These are phyloP conservation scores for Gonocerus acuteangulatus DNA, from an alignment of 2,888 invertebrate species.

Conservation along the genomic window DNA sequence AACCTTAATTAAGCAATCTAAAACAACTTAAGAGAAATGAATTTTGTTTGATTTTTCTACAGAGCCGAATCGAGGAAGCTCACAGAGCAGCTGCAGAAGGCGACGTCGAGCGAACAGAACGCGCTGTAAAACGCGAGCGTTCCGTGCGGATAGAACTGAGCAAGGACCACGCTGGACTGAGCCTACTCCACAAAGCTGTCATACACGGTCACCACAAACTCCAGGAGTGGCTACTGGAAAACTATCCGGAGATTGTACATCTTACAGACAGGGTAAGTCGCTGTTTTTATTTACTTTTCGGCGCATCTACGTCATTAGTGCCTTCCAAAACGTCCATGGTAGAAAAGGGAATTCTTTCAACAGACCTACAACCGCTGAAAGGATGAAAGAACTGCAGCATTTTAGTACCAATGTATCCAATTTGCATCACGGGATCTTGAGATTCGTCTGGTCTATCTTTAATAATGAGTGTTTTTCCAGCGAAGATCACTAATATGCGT, in stretches of 20 bases:
- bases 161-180: conserved; percentile 63
- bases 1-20: too few species aligned
- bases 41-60: too few species aligned
- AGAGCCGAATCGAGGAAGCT: conserved; percentile 55
- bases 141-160: conserved; percentile 50
- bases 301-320: neutral
- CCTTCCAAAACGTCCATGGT: too few species aligned
- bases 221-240: conserved; percentile 60
- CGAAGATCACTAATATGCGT: too few species aligned
- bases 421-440: too few species aligned
- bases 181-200: conserved; percentile 72
- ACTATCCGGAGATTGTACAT: conserved; percentile 57
- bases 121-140: conserved; percentile 33
- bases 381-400: neutral
- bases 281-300: too few species aligned
- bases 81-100: conserved; percentile 70
- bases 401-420: too few species aligned
- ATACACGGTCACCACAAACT: conserved; percentile 66
- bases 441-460: too few species aligned
- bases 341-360: too few species aligned
- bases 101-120: conserved; percentile 52
- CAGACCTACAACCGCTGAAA: too few species aligned
- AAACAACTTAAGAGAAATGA: too few species aligned
- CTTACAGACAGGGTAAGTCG: conserved; percentile 63
- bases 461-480: too few species aligned